Evolutionary conservation across 2,113 vertebrate genomes (phyloP).

Genomic region (Caloenas nicobarica): DNA sequence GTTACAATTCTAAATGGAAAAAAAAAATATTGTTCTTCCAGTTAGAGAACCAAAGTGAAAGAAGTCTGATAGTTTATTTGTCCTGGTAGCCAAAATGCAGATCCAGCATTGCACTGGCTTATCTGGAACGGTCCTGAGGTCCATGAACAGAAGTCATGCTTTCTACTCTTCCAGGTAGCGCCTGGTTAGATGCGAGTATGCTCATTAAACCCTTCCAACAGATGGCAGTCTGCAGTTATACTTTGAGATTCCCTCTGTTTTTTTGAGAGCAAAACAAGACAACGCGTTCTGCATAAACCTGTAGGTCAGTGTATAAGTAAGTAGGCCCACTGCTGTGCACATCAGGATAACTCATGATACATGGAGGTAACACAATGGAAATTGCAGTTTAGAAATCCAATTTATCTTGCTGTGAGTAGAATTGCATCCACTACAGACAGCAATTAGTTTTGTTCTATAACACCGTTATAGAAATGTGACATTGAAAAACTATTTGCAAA

Average conservation of each 20-base stretch:
- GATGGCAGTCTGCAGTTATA: slow-evolving; percentile 35
- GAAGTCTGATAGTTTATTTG: background rate
- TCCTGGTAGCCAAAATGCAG: background rate
- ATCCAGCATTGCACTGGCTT: background rate
- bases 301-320: slow-evolving; percentile 64
- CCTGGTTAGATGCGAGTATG: background rate
- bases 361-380: slow-evolving; percentile 73
- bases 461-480: slow-evolving; percentile 66
- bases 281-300: slow-evolving; percentile 56
- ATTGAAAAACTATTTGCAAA: slow-evolving; percentile 76
- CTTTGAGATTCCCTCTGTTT: background rate
- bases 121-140: background rate
- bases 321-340: slow-evolving; percentile 72
- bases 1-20: background rate
- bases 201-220: slow-evolving; percentile 51
- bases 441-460: slow-evolving; percentile 80
- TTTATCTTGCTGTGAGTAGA: slow-evolving; percentile 82
- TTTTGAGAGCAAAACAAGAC: slow-evolving; percentile 5
- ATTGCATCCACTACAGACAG: slow-evolving; percentile 74
- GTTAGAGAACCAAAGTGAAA: background rate
- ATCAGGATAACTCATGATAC: slow-evolving; percentile 70
- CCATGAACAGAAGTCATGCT: background rate
- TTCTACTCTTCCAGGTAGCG: background rate
- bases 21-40: background rate
- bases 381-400: slow-evolving; percentile 77